phyloP scores from a whole-genome alignment of 2,888 invertebrate species.

The Gryllus longicercus region DNA sequence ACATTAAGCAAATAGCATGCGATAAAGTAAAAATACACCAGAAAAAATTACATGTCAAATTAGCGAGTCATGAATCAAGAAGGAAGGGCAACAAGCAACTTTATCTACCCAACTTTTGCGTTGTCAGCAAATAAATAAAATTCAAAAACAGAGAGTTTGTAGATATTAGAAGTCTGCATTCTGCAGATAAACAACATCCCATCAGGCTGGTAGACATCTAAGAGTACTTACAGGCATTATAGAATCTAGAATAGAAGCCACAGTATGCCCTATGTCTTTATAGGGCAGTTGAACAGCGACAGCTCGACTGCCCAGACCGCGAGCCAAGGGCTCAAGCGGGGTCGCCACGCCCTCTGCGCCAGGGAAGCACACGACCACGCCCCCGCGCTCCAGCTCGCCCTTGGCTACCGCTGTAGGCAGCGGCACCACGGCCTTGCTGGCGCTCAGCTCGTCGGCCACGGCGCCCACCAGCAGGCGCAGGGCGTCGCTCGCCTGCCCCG shows the following conservation, averaged over 20 bases:
- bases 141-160: too few relatives aligned
- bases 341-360: neutral
- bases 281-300: neutral
- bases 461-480: neutral
- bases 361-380: neutral
- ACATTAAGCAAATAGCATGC: too few relatives aligned
- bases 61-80: too few relatives aligned
- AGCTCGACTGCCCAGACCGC: neutral
- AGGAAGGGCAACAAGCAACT: too few relatives aligned
- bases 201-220: neutral
- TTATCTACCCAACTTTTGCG: too few relatives aligned
- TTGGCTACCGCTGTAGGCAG: neutral
- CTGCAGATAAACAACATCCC: too few relatives aligned
- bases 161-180: too few relatives aligned
- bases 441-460: neutral
- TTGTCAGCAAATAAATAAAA: too few relatives aligned
- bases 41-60: too few relatives aligned
- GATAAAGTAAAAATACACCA: too few relatives aligned
- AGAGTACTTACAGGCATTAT: neutral
- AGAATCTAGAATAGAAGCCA: neutral
- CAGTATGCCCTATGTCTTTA: neutral
- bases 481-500: constrained; percentile 40
- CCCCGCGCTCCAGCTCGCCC: neutral
- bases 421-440: neutral
- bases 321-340: neutral